Evolutionary conservation across 2,797 vertebrate species (phyloP), one percentile per base, ranked within the genome.

Genomic region (Melanotaenia pygmaea): DNA sequence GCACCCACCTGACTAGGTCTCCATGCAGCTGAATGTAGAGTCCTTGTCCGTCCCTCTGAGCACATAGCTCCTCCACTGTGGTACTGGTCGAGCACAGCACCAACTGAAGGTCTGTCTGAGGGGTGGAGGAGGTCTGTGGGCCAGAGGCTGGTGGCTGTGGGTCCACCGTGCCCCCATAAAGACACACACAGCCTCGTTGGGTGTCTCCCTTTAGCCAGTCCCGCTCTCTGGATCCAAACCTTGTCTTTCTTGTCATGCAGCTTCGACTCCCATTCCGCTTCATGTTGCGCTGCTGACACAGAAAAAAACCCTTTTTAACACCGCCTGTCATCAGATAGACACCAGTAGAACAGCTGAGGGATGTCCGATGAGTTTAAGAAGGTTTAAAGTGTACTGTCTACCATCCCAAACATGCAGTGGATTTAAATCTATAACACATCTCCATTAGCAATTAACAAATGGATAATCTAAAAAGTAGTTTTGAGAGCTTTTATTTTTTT

Each of bases 11-110:
- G 93, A 98, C 91, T 37, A 98, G 89, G 88, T 98, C 98, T 88
- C 98, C 98, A 0, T 99, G 97, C 72, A 98, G 94, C 78, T 99
- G 97, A 78, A 98, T 81, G 59, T 96, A 98, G 64, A 99, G 94
- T 60, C 90, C 93, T 45, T 95, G 91, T 75, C 90, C 93, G 1
- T 94, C 94, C 63, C 96, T 94, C 86, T 97, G 95, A 59, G 94
- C 89, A 20, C 96, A 97, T 60, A 99, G 95, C 89, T 99, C 96
- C 12, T 96, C 95, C 4, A 93, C 96, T 0, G 94, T 94, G 28
- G 97, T 98, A 64, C 93, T 95, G 74, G 96, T 97, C 4, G 97
- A 97, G 85, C 98, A 99, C 14, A 99, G 96, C 72, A 98, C 96
- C 76, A 98, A 79, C 84, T 94, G 96, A 76, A 97, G 90, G 81